Base-by-base conservation (phyloP, 1,140 invertebrate genomes). In the Lamellibrachia luymesi region DNA sequence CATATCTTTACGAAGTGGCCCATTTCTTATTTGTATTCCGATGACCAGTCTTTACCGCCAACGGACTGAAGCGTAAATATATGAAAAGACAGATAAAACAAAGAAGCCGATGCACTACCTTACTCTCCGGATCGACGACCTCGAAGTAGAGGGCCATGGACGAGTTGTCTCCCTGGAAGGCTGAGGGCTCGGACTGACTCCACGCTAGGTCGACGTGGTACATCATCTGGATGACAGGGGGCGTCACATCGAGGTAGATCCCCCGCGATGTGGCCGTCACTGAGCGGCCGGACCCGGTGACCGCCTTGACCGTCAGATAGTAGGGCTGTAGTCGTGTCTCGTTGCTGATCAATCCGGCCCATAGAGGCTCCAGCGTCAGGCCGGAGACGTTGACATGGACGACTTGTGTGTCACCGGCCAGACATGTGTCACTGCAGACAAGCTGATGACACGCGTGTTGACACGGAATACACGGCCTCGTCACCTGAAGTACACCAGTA, bases 101-200 rank as follows among this genome's bases (percentile, higher is more conserved):
- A 80, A 17, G 64, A 17, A 91, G 13, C 51, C 22, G 13, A 10
- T 91, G 51, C 91, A 2, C 27, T 91, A 91, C 91, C 91, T n/a
- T 4, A 91, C 91, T 91, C n/a, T 91, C 91, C 13, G 49, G 49
- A n/a, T 91, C 91, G 49, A 50, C 91, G 13, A 51, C 91, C 51
- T 91, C 91, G 51, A 50, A 91, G 91, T 91, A 91, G 51, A 91
- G 91, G 49, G 91, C 91, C 2, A 91, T 10, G 25, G 91, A 50
- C 2, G 49, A 51, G 22, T 91, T 51, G 13, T n/a, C 51, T 10
- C 91, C 91, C 91, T 91, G 91, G 91, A 91, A 91, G 91, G 49
- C 13, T 2, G 91, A 22, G 5, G 91, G 91, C 91, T 91, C 91
- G 22, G 49, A 13, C 17, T 50, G 5, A 25, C 22, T 91, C 91